Conservation (phyloP, 2,113 vertebrate species). For the Scolopax mira region DNA sequence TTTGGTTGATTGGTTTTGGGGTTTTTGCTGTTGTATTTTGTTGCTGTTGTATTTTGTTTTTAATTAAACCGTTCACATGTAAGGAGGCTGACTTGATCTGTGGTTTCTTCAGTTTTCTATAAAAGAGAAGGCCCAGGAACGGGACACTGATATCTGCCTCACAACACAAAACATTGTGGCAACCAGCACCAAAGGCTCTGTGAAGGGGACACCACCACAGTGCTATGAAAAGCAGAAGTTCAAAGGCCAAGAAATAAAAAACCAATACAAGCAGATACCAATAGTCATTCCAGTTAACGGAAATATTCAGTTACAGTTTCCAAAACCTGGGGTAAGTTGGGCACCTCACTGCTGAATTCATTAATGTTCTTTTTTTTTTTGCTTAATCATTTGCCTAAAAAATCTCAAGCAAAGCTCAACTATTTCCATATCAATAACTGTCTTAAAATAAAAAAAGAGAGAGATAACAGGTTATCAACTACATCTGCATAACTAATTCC, state of each 20-base stretch:
- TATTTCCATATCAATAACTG: neutral
- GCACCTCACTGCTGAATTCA: neutral
- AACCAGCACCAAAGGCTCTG: neutral
- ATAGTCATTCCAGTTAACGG: neutral
- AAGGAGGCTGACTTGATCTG: neutral
- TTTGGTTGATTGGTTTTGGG: too few species aligned
- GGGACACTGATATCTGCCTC: neutral
- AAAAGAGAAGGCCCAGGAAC: neutral
- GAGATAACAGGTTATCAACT: neutral
- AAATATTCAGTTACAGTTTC: neutral
- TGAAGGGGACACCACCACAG: neutral
- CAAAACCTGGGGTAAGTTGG: neutral
- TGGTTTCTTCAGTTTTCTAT: neutral
- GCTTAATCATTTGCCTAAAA: neutral
- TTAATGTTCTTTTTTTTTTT: neutral
- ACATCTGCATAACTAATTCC: neutral
- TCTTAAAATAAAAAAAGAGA: neutral
- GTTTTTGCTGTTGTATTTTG: neutral
- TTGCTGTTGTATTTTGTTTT: neutral
- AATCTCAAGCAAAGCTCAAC: neutral
- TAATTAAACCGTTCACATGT: neutral
- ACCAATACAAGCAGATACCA: neutral
- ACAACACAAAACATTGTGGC: neutral
- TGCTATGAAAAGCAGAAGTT: neutral
- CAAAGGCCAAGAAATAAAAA: neutral